Conservation (phyloP, 2,888 invertebrate genomes). For the Apotomis turbidana region DNA sequence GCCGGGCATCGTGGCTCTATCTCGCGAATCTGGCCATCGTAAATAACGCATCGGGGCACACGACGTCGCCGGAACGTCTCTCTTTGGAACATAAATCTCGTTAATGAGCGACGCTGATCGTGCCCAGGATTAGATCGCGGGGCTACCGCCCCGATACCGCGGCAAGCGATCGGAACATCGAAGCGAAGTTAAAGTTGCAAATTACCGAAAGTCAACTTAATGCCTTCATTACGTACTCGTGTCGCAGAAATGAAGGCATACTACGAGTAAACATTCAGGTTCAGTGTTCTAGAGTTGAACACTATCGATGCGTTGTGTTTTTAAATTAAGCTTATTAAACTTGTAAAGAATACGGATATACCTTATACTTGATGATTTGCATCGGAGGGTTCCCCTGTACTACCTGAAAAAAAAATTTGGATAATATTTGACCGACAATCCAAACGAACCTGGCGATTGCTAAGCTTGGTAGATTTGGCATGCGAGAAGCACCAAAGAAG, state of each 20-base stretch:
- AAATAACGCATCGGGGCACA: slow-evolving; percentile 72
- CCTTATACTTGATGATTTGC: too few species aligned
- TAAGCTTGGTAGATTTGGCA: too few species aligned
- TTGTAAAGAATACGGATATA: too few species aligned
- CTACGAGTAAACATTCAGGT: neutral
- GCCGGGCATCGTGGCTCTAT: slow-evolving; percentile 53
- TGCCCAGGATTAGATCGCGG: slow-evolving; percentile 71
- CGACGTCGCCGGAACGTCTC: slow-evolving; percentile 72
- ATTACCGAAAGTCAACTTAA: slow-evolving; percentile 30
- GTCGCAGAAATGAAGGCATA: neutral
- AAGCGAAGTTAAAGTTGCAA: slow-evolving; percentile 29
- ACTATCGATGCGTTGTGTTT: neutral
- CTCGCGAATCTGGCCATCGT: slow-evolving; percentile 70
- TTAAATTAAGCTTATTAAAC: too few species aligned
- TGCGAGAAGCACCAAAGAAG: too few species aligned
- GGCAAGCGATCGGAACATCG: slow-evolving; percentile 34
- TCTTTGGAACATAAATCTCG: slow-evolving; percentile 78
- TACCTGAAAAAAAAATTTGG: too few species aligned
- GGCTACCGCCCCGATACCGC: slow-evolving; percentile 41
- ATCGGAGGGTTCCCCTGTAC: too few species aligned
- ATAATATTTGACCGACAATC: too few species aligned
- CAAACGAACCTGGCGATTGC: too few species aligned
- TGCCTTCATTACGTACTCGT: slow-evolving; percentile 20
- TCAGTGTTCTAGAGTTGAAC: neutral
- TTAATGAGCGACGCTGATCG: slow-evolving; percentile 80